Evolutionary conservation across 2,797 vertebrate species (phyloP).

Genomic region (Syncerus caffer): DNA sequence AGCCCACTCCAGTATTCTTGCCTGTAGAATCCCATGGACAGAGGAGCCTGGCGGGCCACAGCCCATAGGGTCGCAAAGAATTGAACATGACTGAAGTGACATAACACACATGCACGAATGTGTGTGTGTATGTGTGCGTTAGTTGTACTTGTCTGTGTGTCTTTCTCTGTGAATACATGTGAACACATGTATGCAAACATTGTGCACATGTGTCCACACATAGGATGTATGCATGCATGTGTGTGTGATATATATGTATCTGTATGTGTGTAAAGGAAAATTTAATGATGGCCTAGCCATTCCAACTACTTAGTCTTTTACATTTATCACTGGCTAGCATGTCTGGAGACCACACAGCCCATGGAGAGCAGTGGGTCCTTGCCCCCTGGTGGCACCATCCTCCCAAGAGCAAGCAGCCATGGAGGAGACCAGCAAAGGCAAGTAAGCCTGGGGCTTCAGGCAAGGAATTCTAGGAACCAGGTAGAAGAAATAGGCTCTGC

Average conservation of each 20-base stretch:
- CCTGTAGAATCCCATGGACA: neutral
- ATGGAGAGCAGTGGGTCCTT: rapidly evolving
- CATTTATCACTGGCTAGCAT: rapidly evolving
- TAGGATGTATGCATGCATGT: rapidly evolving
- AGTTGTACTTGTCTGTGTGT: too few species aligned
- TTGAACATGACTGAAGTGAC: neutral
- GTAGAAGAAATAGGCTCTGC: too few species aligned
- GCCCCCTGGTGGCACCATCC: rapidly evolving
- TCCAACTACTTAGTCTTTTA: neutral
- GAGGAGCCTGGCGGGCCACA: neutral
- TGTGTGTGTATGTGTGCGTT: neutral
- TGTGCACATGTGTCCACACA: rapidly evolving
- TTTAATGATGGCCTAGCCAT: neutral
- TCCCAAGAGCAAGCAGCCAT: neutral
- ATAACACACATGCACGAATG: neutral
- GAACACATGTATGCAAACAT: rapidly evolving
- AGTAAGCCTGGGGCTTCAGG: too few species aligned
- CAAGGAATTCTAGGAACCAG: neutral
- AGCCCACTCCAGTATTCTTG: neutral
- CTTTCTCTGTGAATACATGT: rapidly evolving
- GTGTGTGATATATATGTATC: too few species aligned
- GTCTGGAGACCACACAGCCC: rapidly evolving
- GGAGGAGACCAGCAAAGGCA: rapidly evolving
- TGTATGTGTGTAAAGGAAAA: neutral
- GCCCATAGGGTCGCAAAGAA: neutral